Base-by-base conservation (phyloP, 2,797 vertebrate species). In the Sebastes steindachneri region DNA sequence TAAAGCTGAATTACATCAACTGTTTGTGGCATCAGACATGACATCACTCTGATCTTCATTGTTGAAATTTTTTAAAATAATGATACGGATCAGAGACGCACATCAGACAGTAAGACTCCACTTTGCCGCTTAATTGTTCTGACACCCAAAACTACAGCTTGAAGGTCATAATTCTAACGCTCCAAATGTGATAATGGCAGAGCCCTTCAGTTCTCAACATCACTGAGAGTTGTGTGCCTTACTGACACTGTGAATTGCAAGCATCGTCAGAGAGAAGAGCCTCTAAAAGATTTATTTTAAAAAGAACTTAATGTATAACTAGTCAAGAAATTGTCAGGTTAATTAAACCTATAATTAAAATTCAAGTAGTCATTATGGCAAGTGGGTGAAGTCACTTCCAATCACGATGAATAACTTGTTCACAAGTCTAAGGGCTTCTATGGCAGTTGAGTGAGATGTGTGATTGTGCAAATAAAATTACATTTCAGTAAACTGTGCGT, bases 101-200 rank as follows among this genome's bases (percentile, higher is more conserved):
- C 79, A 54, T 67, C 69, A 83, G 79, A 72, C 82, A 9, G 1
- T 10, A 21, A 85, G 75, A 82, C 80, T 82, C 79, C 82, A 62
- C 66, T 57, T 28, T 73, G 37, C 63, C 70, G 68, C 7, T 5
- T 67, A 37, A 68, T 79, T 35, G 31, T 70, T 84, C 66, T 68
- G 59, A 82, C 68, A 70, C 19, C 55, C 60, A 63, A 80, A 89
- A 73, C 74, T 74, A 75, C 23, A 53, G 48, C 74, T 21, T 23
- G n/a, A 45, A 80, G 26, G 68, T 83, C 75, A 31, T 80, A 73
- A 76, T 48, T 78, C 57, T 64, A 26, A 23, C 53, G 7, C 28
- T 60, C 9, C 10, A 28, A 77, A 67, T 73, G 74, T 1, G 58
- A 57, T 79, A 53, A 70, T 82, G 60, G 67, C 68, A 66, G 64